Conservation (phyloP, 2,113 vertebrate genomes). For the Lepus americanus region DNA sequence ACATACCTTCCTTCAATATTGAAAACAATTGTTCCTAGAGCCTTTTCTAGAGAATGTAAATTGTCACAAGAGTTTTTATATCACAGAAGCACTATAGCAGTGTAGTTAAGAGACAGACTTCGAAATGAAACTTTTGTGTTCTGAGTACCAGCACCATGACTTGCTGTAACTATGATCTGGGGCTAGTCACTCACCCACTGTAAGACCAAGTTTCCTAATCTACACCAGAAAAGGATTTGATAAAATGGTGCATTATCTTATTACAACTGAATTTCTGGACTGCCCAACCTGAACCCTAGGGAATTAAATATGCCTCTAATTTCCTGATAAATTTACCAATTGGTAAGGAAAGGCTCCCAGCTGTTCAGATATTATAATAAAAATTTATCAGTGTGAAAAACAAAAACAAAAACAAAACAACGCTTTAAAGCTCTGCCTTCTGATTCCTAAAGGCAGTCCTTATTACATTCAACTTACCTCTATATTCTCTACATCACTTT, state of each 20-base stretch:
- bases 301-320: not conserved
- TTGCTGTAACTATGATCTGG: not conserved
- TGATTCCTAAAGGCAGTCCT: not conserved
- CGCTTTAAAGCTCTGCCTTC: not conserved
- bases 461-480: not conserved
- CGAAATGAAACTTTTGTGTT: not conserved
- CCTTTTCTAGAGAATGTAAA: constrained; percentile 1
- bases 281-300: not conserved
- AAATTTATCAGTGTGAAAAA: not conserved
- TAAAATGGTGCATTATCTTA: not conserved
- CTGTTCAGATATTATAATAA: constrained; percentile 19
- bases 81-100: not conserved
- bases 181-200: not conserved
- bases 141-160: not conserved
- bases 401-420: not conserved
- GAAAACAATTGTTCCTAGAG: not conserved
- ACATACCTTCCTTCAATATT: not conserved
- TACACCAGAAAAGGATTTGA: not conserved
- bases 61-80: not conserved
- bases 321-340: constrained; percentile 2
- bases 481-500: not conserved
- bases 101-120: not conserved
- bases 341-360: not conserved
- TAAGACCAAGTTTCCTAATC: not conserved
- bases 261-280: not conserved